Percentiles rank a stretch among this genome's conserved stretches.
phyloP scores from a whole-genome alignment of 2,888 invertebrate species.

The Trachelus stipa region DNA sequence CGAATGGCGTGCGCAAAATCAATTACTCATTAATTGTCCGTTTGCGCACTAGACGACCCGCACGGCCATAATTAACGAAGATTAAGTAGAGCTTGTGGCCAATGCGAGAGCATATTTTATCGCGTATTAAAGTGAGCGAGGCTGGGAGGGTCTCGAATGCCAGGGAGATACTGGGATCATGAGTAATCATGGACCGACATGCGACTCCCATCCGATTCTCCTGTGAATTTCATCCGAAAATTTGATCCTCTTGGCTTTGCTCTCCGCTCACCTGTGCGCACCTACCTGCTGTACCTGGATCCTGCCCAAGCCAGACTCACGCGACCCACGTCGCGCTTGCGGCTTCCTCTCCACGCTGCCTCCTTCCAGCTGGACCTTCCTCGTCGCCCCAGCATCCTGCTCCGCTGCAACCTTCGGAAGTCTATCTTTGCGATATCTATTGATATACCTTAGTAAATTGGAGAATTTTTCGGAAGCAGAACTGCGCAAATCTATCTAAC shows the following conservation, averaged over 20 bases:
- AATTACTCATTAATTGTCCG: constrained; percentile 61
- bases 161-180: constrained; percentile 27
- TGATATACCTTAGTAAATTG: neutral
- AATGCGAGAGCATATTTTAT: constrained; percentile 41
- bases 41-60: constrained; percentile 34
- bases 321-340: too few relatives aligned
- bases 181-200: constrained; percentile 51
- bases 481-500: neutral
- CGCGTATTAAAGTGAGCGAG: constrained; percentile 45
- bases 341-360: neutral
- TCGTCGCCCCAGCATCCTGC: neutral
- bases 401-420: neutral
- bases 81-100: constrained; percentile 51
- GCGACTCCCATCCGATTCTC: constrained; percentile 30
- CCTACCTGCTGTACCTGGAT: neutral
- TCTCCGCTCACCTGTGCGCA: constrained; percentile 7
- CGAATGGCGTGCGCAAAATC: constrained; percentile 60
- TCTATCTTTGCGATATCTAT: neutral
- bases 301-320: neutral
- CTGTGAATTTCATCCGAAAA: constrained; percentile 14
- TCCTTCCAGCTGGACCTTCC: neutral
- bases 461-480: neutral
- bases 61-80: constrained; percentile 60
- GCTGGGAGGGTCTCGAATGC: constrained; percentile 21
- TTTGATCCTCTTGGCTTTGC: constrained; percentile 2